phyloP scores from a whole-genome alignment of 2,113 vertebrate species.

The Arizona elegans region DNA sequence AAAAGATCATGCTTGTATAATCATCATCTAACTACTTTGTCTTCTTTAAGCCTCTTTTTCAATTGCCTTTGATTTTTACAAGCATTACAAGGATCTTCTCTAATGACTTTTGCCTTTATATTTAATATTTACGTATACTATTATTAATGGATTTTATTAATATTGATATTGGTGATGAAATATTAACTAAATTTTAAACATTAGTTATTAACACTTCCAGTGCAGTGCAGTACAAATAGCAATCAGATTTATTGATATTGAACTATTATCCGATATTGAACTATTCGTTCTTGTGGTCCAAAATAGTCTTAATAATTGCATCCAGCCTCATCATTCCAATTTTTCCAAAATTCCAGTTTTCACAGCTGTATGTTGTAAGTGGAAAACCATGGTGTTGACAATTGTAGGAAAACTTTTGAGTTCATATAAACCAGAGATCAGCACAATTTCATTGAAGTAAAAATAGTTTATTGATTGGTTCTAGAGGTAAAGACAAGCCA shows the following conservation, averaged over 20 bases:
- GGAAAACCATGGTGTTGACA: not conserved
- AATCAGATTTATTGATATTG: not conserved
- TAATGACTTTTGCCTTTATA: not conserved
- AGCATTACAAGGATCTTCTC: not conserved
- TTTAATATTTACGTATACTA: not conserved
- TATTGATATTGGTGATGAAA: not conserved
- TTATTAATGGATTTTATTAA: not conserved
- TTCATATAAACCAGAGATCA: not conserved
- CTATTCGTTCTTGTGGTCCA: not conserved
- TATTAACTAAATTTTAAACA: not conserved
- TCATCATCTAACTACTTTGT: no score
- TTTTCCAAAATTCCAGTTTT: not conserved
- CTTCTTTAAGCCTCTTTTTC: no score
- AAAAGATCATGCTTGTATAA: no score
- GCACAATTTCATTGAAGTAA: not conserved
- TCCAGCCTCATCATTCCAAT: not conserved
- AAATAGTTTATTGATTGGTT: not conserved
- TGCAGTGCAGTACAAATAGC: not conserved
- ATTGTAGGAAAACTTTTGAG: not conserved
- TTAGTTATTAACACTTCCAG: not conserved
- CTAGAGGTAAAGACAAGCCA: not conserved
- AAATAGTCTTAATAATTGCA: not conserved
- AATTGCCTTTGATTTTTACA: no score
- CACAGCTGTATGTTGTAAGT: not conserved
- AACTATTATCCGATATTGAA: not conserved